Percentiles rank a stretch among this genome's conserved stretches.
phyloP scores from a whole-genome alignment of 2,113 vertebrate genomes.

The Vireo altiloquus region DNA sequence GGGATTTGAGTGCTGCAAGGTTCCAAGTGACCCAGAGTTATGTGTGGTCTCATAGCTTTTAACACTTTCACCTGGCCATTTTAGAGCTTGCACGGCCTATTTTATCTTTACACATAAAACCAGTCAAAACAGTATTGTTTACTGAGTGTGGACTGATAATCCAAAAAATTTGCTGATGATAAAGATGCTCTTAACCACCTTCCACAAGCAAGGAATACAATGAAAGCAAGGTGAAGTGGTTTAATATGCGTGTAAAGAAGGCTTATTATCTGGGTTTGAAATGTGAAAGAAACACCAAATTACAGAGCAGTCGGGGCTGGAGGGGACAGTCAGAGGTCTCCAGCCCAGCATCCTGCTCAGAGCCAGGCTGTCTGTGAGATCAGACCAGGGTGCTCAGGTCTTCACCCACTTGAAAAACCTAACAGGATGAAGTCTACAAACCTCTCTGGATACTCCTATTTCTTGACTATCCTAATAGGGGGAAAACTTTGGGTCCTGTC shows the following conservation, averaged over 20 bases:
- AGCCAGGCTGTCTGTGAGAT: neutral
- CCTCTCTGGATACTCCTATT: neutral
- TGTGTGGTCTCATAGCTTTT: neutral
- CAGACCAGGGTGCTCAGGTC: neutral
- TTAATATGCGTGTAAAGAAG: neutral
- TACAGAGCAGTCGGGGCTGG: neutral
- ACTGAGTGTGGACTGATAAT: neutral
- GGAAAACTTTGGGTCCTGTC: neutral
- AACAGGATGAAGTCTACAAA: neutral
- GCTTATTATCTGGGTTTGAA: neutral
- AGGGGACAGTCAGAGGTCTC: neutral
- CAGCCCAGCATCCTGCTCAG: neutral
- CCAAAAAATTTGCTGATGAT: neutral
- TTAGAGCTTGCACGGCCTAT: neutral
- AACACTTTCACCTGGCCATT: neutral
- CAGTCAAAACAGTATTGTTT: neutral
- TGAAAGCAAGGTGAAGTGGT: neutral
- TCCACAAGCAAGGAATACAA: neutral
- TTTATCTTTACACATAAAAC: neutral
- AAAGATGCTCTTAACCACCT: neutral
- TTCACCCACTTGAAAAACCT: neutral
- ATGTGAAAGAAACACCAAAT: neutral
- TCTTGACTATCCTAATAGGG: neutral
- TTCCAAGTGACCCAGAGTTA: neutral
- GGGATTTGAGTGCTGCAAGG: neutral